Evolutionary conservation across 2,113 vertebrate genomes (phyloP).

Genomic region (Vulpes vulpes): DNA sequence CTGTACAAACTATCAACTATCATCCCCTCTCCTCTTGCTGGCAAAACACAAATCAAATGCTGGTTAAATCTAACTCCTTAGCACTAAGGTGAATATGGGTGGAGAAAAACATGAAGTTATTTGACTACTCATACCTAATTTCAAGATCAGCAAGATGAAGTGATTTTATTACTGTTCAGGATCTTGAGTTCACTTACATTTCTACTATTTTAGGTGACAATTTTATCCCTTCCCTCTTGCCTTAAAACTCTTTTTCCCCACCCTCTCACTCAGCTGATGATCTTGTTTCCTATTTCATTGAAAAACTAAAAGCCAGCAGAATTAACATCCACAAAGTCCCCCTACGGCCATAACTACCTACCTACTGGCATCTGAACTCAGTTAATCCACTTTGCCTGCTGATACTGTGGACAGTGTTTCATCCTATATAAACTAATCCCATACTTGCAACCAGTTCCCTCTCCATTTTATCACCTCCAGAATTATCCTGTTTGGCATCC

Average conservation of each 20-base stretch:
- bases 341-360: not conserved
- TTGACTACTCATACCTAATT: not conserved
- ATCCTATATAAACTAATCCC: not conserved
- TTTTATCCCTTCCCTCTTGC: not conserved
- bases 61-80: not conserved
- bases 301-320: not conserved
- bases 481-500: not conserved
- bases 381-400: not conserved
- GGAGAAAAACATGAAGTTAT: not conserved
- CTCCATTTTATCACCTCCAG: not conserved
- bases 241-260: not conserved
- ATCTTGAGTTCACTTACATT: not conserved
- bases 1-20: not conserved
- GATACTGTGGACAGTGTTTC: not conserved
- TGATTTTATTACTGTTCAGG: not conserved
- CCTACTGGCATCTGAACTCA: not conserved
- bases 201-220: not conserved
- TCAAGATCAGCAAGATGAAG: not conserved
- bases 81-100: not conserved
- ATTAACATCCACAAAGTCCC: not conserved
- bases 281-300: constrained; percentile 10
- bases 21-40: not conserved
- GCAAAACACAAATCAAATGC: constrained; percentile 2
- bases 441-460: not conserved
- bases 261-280: not conserved